These are phyloP conservation scores for Mormyrus lacerda DNA, from an alignment of 2,113 vertebrate genomes.

Conservation along the genomic window DNA sequence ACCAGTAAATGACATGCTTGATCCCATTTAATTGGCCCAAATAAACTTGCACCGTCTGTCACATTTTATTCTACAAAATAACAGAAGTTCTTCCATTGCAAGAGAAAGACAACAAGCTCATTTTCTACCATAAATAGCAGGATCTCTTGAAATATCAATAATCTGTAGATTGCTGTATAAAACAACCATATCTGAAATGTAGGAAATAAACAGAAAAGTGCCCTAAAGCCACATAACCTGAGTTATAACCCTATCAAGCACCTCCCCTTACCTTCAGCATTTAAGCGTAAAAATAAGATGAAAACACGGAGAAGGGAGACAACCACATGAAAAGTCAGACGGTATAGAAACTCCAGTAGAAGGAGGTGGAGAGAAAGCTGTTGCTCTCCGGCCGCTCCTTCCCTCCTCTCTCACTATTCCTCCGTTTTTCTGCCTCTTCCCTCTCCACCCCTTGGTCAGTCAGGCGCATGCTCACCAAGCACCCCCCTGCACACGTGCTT, in stretches of 20 bases:
- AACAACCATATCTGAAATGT: neutral
- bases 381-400: slow-evolving; percentile 41
- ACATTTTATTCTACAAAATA: neutral
- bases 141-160: neutral
- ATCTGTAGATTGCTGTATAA: neutral
- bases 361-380: slow-evolving; percentile 26
- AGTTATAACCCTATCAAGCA: neutral
- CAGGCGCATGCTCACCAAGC: slow-evolving; percentile 82
- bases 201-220: neutral
- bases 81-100: neutral
- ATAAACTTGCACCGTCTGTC: neutral
- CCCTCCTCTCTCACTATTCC: neutral
- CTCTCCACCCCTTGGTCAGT: slow-evolving; percentile 68
- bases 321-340: neutral
- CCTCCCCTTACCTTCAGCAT: neutral
- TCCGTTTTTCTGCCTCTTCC: slow-evolving; percentile 47
- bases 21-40: neutral
- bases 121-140: neutral
- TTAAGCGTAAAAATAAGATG: neutral
- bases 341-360: neutral
- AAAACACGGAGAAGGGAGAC: neutral
- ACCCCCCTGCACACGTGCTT: slow-evolving; percentile 78
- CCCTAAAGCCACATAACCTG: neutral
- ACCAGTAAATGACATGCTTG: neutral
- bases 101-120: neutral